Evolutionary conservation across 2,888 invertebrate genomes (phyloP).

Genomic region (Nezara viridula): DNA sequence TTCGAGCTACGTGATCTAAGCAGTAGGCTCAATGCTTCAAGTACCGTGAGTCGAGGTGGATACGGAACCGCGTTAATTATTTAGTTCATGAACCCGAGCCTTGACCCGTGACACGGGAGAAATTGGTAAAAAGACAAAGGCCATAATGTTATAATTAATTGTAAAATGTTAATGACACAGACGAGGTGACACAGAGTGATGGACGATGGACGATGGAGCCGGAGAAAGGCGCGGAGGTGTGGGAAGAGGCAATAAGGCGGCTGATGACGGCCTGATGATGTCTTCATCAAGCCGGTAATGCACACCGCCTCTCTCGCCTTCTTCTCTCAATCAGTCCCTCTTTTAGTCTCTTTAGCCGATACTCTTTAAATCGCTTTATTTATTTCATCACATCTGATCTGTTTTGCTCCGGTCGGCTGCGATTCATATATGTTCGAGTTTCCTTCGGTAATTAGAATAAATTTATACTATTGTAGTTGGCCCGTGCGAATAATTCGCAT

Average conservation of each 20-base stretch:
- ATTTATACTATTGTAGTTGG: no score
- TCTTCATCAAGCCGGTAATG: slow-evolving; percentile 39
- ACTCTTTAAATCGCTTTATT: slow-evolving; percentile 1
- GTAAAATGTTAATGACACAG: slow-evolving; percentile 5
- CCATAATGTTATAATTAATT: slow-evolving; percentile 34
- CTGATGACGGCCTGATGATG: slow-evolving; percentile 32
- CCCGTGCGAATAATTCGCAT: no score
- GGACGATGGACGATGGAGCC: not conserved
- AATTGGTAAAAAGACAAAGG: slow-evolving; percentile 39
- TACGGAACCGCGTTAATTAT: not conserved
- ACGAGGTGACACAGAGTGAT: not conserved
- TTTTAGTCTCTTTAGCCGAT: slow-evolving; percentile 16
- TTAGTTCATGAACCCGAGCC: slow-evolving; percentile 8
- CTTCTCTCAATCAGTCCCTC: not conserved
- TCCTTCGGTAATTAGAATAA: no score
- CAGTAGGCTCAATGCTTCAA: not conserved
- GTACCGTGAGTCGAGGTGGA: not conserved
- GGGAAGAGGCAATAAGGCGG: slow-evolving; percentile 38
- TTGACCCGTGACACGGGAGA: slow-evolving; percentile 14
- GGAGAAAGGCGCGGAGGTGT: slow-evolving; percentile 3
- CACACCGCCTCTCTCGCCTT: not conserved
- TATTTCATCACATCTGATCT: no score
- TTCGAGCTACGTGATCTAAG: not conserved
- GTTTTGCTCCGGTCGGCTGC: not conserved
- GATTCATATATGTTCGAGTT: no score